Base-by-base conservation (phyloP, 2,888 invertebrate genomes). In the Volucella bombylans region DNA sequence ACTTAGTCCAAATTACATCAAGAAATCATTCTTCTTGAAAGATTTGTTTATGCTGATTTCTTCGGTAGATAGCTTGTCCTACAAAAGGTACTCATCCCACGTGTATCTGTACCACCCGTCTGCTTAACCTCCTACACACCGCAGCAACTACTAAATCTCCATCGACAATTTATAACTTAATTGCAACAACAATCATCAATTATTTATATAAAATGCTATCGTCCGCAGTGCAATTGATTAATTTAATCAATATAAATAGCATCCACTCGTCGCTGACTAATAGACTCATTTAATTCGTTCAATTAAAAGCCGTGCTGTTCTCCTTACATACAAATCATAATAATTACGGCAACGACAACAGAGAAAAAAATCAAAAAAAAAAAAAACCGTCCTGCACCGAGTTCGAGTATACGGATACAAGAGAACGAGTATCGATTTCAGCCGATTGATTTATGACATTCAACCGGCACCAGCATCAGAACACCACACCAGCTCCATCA, bases 241-340 rank as follows among this genome's bases (percentile, higher is more conserved):
- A 85, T 81, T 76, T 76, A 39, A 80, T 71, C 65, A 76, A 74
- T 76, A 85, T 76, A 85, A 76, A 76, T 76, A 85, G 72, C 72
- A 52, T 67, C 18, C 71, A 62, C 52, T 73, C 50, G 8, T 47
- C 72, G 67, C 65, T 85, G 81, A 85, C 85, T 85, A 85, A 85
- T 85, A 85, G 85, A 85, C 81, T 77, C 80, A 85, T 81, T 85
- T 81, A 81, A 81, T 81, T 81, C 71, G 81, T 85, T 81, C 85
- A 85, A 85, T 81, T 85, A 85, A 85, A 85, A 81, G 62, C 57
- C 49, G 39, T 79, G 43, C 59, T 80, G 80, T 67, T 76, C 85
- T 77, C 43, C 68, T 85, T 85, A 64, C 81, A 81, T 85, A 85
- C 64, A 77, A 85, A 77, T 85, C 47, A 72, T 52, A 62, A 18